Base-by-base conservation (phyloP, 2,888 invertebrate genomes). In the Cremastinae sp. region DNA sequence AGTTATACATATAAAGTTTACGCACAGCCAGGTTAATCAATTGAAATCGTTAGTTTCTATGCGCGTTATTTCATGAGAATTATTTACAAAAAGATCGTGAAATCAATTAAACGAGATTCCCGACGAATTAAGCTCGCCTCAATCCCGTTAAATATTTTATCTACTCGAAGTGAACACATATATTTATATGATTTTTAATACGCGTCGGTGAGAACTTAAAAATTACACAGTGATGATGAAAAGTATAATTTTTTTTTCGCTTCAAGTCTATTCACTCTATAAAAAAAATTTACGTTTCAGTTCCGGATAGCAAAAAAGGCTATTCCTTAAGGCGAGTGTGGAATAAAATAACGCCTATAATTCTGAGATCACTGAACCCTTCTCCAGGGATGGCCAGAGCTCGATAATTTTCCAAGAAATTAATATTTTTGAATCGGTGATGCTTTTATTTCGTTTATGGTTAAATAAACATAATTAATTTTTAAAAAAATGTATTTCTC, bases 21-120 rank as follows among this genome's bases (percentile, higher is more conserved):
- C 76, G 76, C 76, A 76, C 73, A 73, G 76, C 73, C 76, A 64
- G 54, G 75, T 73, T 73, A 76, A 69, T 69, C 47, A 20, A 61
- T 69, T 49, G 36, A 20, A 28, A 64, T 69, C 58, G 73, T 69
- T 73, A 69, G 22, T 73, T 49, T 38, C 58, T 72, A 34, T 47
- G 69, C 47, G 59, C 28, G 45, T 59, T 59, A 59, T 59, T 64
- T 69, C 53, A 73, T 59, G 51, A 69, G 38, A 10, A 22, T 73
- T 28, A 76, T 73, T 41, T 76, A 76, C 76, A 70, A 64, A 59
- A 58, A 22, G 9, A n/a, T n/a, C 3, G 43, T n/a, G 53, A 10
- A 8, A 34, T 41, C 36, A 51, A 51, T 38, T 9, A 12, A 64
- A 51, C 12, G 14, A 28, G n/a, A 69, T 64, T 49, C 9, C 68